These are phyloP conservation scores for Nipponia nippon DNA, from an alignment of 2,113 vertebrate genomes.

Conservation along the genomic window DNA sequence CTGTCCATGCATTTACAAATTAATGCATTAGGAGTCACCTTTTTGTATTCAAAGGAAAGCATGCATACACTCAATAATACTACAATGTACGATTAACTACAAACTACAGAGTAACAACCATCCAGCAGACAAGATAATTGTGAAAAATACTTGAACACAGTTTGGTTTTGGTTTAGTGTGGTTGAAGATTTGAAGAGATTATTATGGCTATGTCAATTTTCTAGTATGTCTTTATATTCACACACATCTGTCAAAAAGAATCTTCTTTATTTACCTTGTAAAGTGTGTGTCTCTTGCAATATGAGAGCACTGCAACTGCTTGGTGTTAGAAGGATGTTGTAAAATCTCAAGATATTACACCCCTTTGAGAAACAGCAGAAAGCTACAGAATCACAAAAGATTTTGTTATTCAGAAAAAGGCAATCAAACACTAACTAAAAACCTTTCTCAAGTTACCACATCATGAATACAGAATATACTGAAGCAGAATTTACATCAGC, in stretches of 20 bases:
- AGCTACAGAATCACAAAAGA: conserved; percentile 51
- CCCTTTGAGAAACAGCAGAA: conserved; percentile 72
- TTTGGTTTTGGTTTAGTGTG: conserved; percentile 12
- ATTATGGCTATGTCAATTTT: conserved; percentile 9
- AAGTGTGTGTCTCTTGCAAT: conserved; percentile 71
- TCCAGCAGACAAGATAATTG: neutral
- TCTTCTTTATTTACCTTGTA: conserved; percentile 65
- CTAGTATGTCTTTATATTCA: conserved; percentile 12
- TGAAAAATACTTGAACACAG: conserved; percentile 5
- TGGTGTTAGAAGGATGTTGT: conserved; percentile 68
- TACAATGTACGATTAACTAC: neutral
- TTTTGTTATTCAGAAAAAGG: neutral
- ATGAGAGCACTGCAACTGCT: conserved; percentile 70
- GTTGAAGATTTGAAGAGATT: conserved; percentile 6
- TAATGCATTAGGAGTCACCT: neutral
- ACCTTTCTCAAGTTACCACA: neutral
- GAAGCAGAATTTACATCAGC: neutral
- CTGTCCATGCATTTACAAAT: neutral
- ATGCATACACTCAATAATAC: neutral
- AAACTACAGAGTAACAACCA: neutral
- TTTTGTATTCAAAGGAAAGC: neutral
- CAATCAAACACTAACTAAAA: neutral
- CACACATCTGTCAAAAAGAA: conserved; percentile 27
- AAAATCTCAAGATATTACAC: conserved; percentile 75
- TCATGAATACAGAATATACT: neutral